Evolutionary conservation across 2,113 vertebrate species (phyloP).

Genomic region (Passer montanus): DNA sequence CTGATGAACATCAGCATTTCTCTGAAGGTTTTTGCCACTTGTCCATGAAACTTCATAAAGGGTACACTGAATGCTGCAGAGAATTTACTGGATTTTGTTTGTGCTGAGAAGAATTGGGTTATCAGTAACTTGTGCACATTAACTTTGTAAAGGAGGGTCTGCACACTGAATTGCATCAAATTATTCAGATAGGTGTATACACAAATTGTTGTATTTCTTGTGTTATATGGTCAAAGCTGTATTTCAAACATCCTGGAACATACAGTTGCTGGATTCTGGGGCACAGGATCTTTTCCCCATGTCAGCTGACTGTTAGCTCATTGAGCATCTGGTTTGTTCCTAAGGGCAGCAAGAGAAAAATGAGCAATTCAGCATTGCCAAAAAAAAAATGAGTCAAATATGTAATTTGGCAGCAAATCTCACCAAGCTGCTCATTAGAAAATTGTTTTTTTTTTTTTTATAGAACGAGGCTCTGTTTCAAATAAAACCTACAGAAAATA

Average conservation of each 20-base stretch:
- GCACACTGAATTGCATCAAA: not conserved
- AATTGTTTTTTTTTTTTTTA: rapidly evolving
- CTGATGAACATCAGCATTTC: not conserved
- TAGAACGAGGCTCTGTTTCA: not conserved
- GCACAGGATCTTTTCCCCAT: not conserved
- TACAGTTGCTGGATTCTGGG: not conserved
- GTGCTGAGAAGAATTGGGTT: not conserved
- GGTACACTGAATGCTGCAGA: not conserved
- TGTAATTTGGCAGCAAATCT: not conserved
- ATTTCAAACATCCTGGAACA: not conserved
- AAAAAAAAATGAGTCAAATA: not conserved
- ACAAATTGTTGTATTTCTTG: not conserved
- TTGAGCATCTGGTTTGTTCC: constrained; percentile 1
- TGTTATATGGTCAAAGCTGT: not conserved
- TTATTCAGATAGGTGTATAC: not conserved
- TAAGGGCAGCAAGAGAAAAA: not conserved
- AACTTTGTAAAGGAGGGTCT: not conserved
- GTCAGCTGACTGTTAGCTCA: not conserved
- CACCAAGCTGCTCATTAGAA: not conserved
- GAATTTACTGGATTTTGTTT: not conserved
- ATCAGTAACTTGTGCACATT: not conserved
- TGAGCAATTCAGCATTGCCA: not conserved
- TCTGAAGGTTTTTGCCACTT: not conserved
- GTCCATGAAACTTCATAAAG: not conserved
- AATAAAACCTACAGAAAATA: not conserved